Base-by-base conservation (phyloP, 2,113 vertebrate genomes). In the Hymenochirus boettgeri region DNA sequence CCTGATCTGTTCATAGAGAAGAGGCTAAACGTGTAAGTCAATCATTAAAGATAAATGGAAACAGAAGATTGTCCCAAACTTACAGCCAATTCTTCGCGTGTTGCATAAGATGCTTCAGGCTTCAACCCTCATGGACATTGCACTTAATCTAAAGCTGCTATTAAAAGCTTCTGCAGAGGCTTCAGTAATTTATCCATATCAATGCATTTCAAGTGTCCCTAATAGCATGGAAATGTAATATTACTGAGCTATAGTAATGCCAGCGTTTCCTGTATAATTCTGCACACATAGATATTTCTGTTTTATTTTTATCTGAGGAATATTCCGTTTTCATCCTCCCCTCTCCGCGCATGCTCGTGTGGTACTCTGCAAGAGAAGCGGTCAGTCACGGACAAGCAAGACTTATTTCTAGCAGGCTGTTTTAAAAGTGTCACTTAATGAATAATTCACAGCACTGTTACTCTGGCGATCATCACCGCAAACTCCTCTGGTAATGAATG, bases 351-450 rank as follows among this genome's bases (percentile, higher is more conserved):
- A 37, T 19, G 13, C 37, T 2, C 18, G 6, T n/a, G 6, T 26
- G 8, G 3, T n/a, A 23, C 13, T 21, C 64, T 51, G 17, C 55
- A 45, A 51, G 29, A 10, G 13, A 47, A 50, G 27, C 27, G 64
- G 55, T 66, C 55, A 50, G 55, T 0, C 46, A 4, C 45, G 64
- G 31, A 55, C 58, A 66, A 55, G 24, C 22, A 46, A 51, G 63
- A 66, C 64, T 58, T 66, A 51, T 66, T 51, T 66, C 45, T 29
- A 58, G 46, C 29, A 48, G 45, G 46, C 19, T 59, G 31, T 66
- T 66, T 64, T 66, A 66, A 66, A 58, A 66, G 64, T 66, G 64
- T 59, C 64, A 66, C 55, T 66, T 59, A 58, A 66, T 66, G 19
- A 66, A 66, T 66, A 59, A 66, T 66, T 66, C 64, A 66, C 29